phyloP scores from a whole-genome alignment of 1,140 invertebrate species.

The Tetragonula clypearis region DNA sequence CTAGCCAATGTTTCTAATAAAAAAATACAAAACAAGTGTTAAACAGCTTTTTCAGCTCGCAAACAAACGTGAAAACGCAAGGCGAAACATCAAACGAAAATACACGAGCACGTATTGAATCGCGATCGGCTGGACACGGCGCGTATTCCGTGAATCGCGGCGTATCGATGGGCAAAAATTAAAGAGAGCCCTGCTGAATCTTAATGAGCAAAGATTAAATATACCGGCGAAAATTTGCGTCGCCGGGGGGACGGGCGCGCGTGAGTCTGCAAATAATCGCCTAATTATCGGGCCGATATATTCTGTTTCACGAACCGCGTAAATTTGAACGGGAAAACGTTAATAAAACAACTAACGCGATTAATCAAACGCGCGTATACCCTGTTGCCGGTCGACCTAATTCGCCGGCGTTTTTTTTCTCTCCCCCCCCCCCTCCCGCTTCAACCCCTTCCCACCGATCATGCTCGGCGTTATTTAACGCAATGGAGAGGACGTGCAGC shows the following conservation, averaged over 20 bases:
- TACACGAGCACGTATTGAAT: neutral
- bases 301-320: neutral
- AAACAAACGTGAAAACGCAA: neutral
- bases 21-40: no score
- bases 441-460: neutral
- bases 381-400: neutral
- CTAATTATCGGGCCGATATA: neutral
- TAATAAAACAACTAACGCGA: conserved; percentile 4
- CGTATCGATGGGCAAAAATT: neutral
- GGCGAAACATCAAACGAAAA: neutral
- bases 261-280: conserved; percentile 30
- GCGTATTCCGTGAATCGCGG: neutral
- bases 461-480: conserved; percentile 8
- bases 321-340: conserved; percentile 8
- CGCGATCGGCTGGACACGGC: neutral
- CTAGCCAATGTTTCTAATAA: no score
- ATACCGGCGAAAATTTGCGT: neutral
- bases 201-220: conserved; percentile 24
- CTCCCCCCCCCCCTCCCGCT: neutral
- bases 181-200: neutral
- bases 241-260: neutral
- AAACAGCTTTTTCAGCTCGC: no score
- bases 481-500: neutral
- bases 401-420: neutral
- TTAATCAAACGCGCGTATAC: conserved; percentile 7